Evolutionary conservation across 23 tunicate genomes (phyloP), one percentile per base, ranked within the genome.

Genomic region (Botrylloides violaceus): DNA sequence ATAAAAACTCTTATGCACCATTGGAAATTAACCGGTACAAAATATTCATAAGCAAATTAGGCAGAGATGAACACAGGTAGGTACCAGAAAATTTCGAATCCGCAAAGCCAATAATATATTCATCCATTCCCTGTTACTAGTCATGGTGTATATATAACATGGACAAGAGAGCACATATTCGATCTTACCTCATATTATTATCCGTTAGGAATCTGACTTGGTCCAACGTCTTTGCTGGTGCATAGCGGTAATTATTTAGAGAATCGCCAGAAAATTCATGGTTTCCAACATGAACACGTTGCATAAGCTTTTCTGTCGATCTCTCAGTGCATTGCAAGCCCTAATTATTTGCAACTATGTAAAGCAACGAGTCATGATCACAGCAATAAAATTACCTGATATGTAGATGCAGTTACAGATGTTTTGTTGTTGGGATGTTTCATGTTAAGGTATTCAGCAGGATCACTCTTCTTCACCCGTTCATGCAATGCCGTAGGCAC

Each of bases 181-280:
- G 22, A 15, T n/a, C 73, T 75, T 50, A 81, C 96, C 84, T 71
- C 77, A 88, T 37, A 35, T 88, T 88, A 56, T 81, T 81, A 58
- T 81, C 76, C 56, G 96, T 81, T 53, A 88, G 71, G 58, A 81
- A 88, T 64, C 88, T 61, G 19, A 76, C 34, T 49, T 78, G 77
- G 56, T 88, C 96, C 21, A 26, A 30, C 49, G 81, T 77, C 57
- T 81, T 76, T 1, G 96, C 71, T 65, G 82, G 83, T 3, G 77
- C 29, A 33, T 88, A 88, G 2, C 88, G 79, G 71, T 77, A 76
- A 48, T 88, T 88, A 47, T 88, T 88, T 23, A 55, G 60, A 66
- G 88, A 88, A 55, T 88, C 83, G 5, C 88, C 96, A 35, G 76
- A 76, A 3, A 82, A 38, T 59, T 82, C 88, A 38, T 81, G 77